Base-by-base conservation (phyloP, 1,140 invertebrate genomes). In the Mamestra configurata region DNA sequence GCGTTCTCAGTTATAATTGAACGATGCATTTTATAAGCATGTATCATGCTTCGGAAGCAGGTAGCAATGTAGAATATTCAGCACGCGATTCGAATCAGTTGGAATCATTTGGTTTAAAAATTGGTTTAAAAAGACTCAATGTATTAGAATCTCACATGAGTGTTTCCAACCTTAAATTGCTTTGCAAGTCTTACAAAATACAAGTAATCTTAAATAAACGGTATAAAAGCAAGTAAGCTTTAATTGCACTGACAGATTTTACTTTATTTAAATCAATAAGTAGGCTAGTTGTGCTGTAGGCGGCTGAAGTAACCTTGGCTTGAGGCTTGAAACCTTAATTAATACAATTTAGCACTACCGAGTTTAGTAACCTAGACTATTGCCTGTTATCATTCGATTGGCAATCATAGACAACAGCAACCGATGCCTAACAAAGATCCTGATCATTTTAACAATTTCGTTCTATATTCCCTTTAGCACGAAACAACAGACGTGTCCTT, bases 11-110 rank as follows among this genome's bases (percentile, higher is more conserved):
- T 40, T 66, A 40, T 66, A 66, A 66, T 66, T 66, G 35, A 40
- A 66, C 61, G 35, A 66, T 66, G 35, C 61, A 66, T 66, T 66
- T 40, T 66, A 66, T 66, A 66, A 66, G 35, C 61, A 22, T 11
- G 35, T 66, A 40, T 66, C 61, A 40, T 40, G 61, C 61, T 66
- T 66, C 10, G 18, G 61, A 66, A 66, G 35, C 18, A 40, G 61
- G 61, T 66, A 66, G 61, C 61, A 22, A 40, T 35, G 61, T 66
- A 66, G 61, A 18, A 22, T 40, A 3, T 20, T 13, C 22, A 18
- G 18, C 61, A 64, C 10, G 61, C 61, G 8, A 40, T 40, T n/a
- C 31, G 59, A 18, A 64, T 37, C 6, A 37, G 59, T 64, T n/a
- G 40, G 4, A 64, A 64, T 20, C 7, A 40, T 66, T 40, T 6